Evolutionary conservation across 2,888 invertebrate species (phyloP), one percentile per base, ranked within the genome.

Genomic region (Chaitophorus viminalis): DNA sequence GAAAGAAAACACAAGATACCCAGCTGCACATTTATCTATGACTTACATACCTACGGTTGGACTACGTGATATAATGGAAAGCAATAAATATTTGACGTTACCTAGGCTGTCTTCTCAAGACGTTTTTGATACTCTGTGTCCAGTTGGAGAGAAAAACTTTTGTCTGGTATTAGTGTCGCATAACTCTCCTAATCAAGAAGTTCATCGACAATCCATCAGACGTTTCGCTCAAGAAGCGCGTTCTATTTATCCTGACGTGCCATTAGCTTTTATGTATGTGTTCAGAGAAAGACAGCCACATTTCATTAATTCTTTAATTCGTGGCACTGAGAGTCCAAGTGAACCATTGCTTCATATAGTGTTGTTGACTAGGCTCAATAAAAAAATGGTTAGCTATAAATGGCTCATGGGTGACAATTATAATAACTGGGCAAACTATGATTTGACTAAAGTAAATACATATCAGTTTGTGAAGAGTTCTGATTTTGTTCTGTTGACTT

Each of bases 91-190:
- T 92, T 93, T 99, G 85, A 94, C 95, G 46, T 92, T 99, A 90
- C 98, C 98, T 0, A 92, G 98, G 87, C 93, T 99, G 11, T 98
- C 98, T 0, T 98, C 98, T n/a, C 98, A 98, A 93, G 93, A 93
- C 85, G 93, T 95, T 90, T 92, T 97, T 90, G 96, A 97, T 91
- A 94, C 95, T 14, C 93, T 98, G 85, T 99, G 98, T 91, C 98
- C 98, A 0, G 95, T 96, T 88, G 97, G 97, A 91, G 95, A 96
- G 94, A 94, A 93, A 95, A 36, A 94, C 8, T 92, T 96, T 89
- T 94, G 98, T 92, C 94, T 96, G 85, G 94, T 98, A 91, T 93
- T 98, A 90, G 94, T 98, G 90, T 95, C 95, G 84, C 93, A 94
- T 90, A 94, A 94, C 89, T 93, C 91, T 60, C 92, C 92, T n/a